Percentiles rank a stretch among this genome's conserved stretches.
Conservation (phyloP, 2,797 vertebrate species). For the Lacerta viridis region DNA sequence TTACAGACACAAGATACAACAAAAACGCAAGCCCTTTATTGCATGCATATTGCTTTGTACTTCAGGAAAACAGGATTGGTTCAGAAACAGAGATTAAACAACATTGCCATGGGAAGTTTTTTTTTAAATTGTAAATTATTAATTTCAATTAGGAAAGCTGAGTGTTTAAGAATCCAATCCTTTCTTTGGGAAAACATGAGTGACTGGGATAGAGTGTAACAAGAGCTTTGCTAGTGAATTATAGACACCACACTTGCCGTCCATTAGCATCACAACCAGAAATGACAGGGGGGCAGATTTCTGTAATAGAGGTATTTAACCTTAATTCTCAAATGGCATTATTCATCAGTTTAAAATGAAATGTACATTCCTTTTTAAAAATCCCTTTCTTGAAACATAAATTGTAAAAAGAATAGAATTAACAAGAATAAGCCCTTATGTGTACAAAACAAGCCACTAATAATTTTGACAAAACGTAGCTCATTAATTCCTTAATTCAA, state of each 20-base stretch:
- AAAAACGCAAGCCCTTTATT: not conserved
- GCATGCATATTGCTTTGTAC: not conserved
- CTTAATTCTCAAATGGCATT: not conserved
- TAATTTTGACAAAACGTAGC: not conserved
- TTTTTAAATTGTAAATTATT: not conserved
- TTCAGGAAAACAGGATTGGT: constrained; percentile 25
- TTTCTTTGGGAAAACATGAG: not conserved
- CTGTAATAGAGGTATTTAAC: not conserved
- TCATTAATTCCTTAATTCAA: not conserved
- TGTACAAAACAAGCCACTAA: not conserved
- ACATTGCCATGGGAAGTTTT: not conserved
- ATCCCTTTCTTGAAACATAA: not conserved
- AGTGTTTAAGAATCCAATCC: not conserved
- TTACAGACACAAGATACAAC: constrained; percentile 7
- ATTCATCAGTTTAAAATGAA: not conserved
- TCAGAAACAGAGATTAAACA: constrained; percentile 25
- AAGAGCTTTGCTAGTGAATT: not conserved
- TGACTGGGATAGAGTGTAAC: not conserved
- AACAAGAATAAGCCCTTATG: no score
- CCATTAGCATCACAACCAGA: not conserved
- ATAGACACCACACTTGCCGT: not conserved
- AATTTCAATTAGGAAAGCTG: not conserved
- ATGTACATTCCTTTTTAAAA: not conserved
- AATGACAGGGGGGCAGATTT: not conserved
- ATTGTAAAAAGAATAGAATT: not conserved